Evolutionary conservation across 2,888 invertebrate genomes (phyloP), one percentile per base, ranked within the genome.

Genomic region (Thecocarcelia acutangulata): DNA sequence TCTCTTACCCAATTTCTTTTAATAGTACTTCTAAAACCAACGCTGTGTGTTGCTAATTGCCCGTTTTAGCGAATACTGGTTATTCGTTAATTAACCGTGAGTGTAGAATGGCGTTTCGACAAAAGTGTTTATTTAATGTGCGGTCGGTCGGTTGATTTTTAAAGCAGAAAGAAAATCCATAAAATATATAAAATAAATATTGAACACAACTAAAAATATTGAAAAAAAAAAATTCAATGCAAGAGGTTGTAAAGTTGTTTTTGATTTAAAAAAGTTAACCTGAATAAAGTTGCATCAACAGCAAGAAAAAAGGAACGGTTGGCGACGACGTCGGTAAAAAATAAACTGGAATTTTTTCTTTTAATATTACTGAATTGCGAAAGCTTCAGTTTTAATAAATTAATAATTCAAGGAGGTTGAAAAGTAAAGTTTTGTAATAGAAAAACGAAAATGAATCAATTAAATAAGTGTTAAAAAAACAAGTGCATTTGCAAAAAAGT

Each of bases 401-500:
- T 33, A 3, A n/a, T 33, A 24, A 3, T 4, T 9, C 40, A 40
- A 44, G 11, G 15, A 40, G 13, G n/a, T 54, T 42, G 24, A 44
- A 52, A 50, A 59, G 13, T 50, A 48, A 72, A 48, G n/a, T 48
- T 48, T 54, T 28, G 17, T 40, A 44, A 33, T 17, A 19, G 61
- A 33, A 44, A 63, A 15, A 46, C 19, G 15, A 24, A 33, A 42
- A 44, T 63, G 2, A 64, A 69, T 63, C 69, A 37, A 42, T 63
- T 46, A 33, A 33, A 33, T 37, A 52, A 66, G 64, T 58, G 58
- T 24, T 42, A 59, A 63, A 70, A 78, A 75, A 70, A 75, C 74
- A 79, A 83, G 72, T 83, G 83, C 83, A 80, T 69, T 83, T 73
- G 76, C 76, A 80, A 83, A 76, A 78, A 83, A 83, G 75, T 80